Percentiles rank a stretch among this genome's conserved stretches.
These are phyloP conservation scores for Harpagus bidentatus DNA, from an alignment of 2,113 vertebrate species.

Conservation along the genomic window DNA sequence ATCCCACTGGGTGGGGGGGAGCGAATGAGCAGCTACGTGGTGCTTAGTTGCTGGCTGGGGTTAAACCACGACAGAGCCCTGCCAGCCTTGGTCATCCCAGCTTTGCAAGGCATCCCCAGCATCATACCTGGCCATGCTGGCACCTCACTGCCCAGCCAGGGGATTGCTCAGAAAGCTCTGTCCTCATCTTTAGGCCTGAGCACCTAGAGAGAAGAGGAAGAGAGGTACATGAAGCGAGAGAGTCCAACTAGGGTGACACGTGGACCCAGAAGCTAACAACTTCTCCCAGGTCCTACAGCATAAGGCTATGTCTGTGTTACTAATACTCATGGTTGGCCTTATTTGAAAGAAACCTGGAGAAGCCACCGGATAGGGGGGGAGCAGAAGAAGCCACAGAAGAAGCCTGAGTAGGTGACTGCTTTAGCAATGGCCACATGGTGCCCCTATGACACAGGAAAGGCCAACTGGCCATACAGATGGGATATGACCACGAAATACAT, in stretches of 20 bases:
- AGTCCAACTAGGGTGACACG: accelerated
- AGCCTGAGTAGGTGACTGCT: background rate
- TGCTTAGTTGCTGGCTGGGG: too few species aligned
- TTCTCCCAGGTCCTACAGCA: accelerated
- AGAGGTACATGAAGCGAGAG: background rate
- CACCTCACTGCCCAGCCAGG: background rate
- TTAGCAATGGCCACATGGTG: background rate
- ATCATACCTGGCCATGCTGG: background rate
- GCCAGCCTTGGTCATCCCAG: background rate
- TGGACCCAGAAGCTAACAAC: background rate
- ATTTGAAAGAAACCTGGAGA: background rate
- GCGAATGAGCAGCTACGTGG: too few species aligned
- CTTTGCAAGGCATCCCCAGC: background rate
- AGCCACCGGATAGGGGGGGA: accelerated
- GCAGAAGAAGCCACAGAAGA: background rate
- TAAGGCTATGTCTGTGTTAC: background rate
- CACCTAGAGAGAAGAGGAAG: background rate
- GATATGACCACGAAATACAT: background rate
- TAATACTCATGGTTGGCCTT: background rate
- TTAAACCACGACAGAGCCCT: background rate
- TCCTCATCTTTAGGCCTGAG: background rate
- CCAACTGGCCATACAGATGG: background rate
- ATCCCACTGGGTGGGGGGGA: too few species aligned
- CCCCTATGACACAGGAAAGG: background rate
- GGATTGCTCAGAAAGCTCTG: background rate